phyloP scores from a whole-genome alignment of 2,888 invertebrate genomes.

The Parnassius mnemosyne region DNA sequence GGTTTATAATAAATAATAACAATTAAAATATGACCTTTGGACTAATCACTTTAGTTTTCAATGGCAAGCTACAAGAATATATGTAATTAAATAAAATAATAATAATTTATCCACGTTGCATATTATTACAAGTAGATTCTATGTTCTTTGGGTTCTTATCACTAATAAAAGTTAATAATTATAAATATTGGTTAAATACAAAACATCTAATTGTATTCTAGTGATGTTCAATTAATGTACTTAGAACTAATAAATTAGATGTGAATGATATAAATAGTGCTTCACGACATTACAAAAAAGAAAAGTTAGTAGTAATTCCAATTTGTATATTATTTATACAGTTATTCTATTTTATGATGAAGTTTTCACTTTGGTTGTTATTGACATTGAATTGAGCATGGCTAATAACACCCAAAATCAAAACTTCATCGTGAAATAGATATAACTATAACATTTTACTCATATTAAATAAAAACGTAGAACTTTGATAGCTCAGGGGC shows the following conservation, averaged over 20 bases:
- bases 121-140: slow-evolving; percentile 10
- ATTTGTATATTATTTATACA: no score
- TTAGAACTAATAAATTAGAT: slow-evolving; percentile 1
- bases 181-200: not conserved
- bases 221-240: slow-evolving; percentile 20
- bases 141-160: slow-evolving; percentile 21
- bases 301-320: no score
- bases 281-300: not conserved
- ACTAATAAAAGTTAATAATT: slow-evolving; percentile 4
- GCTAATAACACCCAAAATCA: no score
- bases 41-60: slow-evolving; percentile 57
- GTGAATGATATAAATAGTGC: slow-evolving; percentile 16
- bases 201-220: slow-evolving; percentile 1
- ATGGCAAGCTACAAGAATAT: slow-evolving; percentile 56
- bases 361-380: no score
- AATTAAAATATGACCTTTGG: slow-evolving; percentile 50
- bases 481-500: no score
- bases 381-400: no score
- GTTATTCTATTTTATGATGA: no score
- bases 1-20: slow-evolving; percentile 21
- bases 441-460: no score
- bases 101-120: no score
- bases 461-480: no score
- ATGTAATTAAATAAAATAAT: not conserved
- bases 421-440: no score